Base-by-base conservation (phyloP, 1,140 invertebrate species). In the Rhyzopertha dominica region DNA sequence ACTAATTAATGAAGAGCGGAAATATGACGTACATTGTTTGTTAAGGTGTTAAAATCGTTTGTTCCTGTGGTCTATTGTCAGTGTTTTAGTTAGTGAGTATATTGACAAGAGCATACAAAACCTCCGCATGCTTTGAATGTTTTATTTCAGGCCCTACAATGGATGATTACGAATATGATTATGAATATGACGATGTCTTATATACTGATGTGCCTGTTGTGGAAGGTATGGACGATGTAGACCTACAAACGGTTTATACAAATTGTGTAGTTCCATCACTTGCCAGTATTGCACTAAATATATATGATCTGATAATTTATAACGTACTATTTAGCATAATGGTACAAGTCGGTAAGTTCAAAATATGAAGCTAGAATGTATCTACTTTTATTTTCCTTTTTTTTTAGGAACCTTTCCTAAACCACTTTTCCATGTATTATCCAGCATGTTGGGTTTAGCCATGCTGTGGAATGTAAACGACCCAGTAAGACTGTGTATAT, bases 191-290 rank as follows among this genome's bases (percentile, higher is more conserved):
- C 31, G 9, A 25, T 7, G 31, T 34, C 20, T 14, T 14, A 19
- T 12, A 34, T 14, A 19, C 20, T 34, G 17, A 34, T 19, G 31
- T 34, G 17, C 17, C 31, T 19, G 31, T 13, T 34, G 20, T 34
- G 14, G 14, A n/a, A 14, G 28, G 12, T 3, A 30, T 30, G 12
- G 28, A 14, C 28, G 16, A 25, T 25, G 24, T 7, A 25, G 24
- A 25, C 24, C 24, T 25, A 25, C 24, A 25, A n/a, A 7, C 7
- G 24, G 31, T 34, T 16, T 34, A 19, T 14, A 34, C 17, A 7
- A 12, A 9, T 17, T 34, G 31, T 34, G 31, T 34, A 18, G 12
- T 34, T 34, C 31, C 10, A 5, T 34, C 31, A 5, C 10, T 34
- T 9, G 3, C 3, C 17, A 19, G 7, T 34, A 17, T 34, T 18